These are phyloP conservation scores for Epinephelus moara DNA, from an alignment of 2,113 vertebrate species.

Conservation along the genomic window DNA sequence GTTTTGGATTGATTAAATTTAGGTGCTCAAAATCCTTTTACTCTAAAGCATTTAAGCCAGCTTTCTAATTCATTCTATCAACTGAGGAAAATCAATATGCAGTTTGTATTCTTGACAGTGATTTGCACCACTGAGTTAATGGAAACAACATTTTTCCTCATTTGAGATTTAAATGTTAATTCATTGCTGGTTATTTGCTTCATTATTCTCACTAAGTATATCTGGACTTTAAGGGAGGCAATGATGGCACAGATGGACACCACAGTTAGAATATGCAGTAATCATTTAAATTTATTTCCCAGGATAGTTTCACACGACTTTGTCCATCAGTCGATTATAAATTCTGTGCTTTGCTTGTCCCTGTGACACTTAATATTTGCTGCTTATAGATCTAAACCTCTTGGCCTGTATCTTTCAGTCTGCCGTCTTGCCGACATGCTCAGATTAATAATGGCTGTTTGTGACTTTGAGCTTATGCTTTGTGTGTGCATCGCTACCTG, in stretches of 20 bases:
- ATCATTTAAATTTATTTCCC: neutral
- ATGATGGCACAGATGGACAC: neutral
- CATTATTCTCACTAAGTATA: neutral
- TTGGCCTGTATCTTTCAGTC: conserved; percentile 80
- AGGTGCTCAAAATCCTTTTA: conserved; percentile 30
- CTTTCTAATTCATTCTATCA: conserved; percentile 10
- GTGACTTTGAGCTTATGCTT: conserved; percentile 89
- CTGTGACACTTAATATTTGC: conserved; percentile 22
- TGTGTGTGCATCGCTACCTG: conserved; percentile 77
- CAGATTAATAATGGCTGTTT: conserved; percentile 89
- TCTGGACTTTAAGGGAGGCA: neutral
- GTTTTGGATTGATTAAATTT: conserved; percentile 33
- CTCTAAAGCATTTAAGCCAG: conserved; percentile 6
- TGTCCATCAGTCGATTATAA: conserved; percentile 5
- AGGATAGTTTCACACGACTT: neutral
- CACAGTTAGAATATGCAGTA: neutral
- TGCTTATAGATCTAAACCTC: conserved; percentile 24
- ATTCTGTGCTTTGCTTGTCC: conserved; percentile 37
- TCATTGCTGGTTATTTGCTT: neutral
- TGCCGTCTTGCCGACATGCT: conserved; percentile 86
- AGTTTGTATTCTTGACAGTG: neutral
- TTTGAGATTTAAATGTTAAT: conserved; percentile 1
- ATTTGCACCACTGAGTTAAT: conserved; percentile 2
- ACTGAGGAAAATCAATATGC: conserved; percentile 13
- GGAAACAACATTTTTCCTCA: neutral